Base-by-base conservation (phyloP, 2,113 vertebrate genomes). In the Dermatemys mawii region DNA sequence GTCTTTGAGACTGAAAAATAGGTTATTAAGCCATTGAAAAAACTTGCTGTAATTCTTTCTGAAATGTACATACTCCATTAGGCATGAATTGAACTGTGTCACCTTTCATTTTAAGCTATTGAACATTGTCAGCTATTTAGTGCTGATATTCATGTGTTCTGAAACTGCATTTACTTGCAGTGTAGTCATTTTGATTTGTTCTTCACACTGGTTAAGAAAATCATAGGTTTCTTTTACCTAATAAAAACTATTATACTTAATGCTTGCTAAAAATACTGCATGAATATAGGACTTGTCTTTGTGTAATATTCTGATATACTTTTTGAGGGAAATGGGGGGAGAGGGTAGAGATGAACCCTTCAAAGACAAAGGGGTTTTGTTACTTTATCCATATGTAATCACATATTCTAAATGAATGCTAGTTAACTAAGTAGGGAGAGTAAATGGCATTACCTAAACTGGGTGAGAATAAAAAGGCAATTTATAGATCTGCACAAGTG, bases 171-270 rank as follows among this genome's bases (percentile, higher is more conserved):
- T 90, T 92, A 79, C 70, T 27, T 83, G 75, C 82, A 78, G 54
- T 91, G 93, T 57, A 86, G 67, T 86, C 2, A 83, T 92, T 88
- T 96, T 91, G 57, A 92, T 93, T 95, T 89, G 54, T 88, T 44
- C 63, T 90, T 91, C 75, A 35, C 19, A 86, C 14, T 53, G 14
- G 6, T 83, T 86, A 63, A 91, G 85, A 89, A 95, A 97, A 97
- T 92, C 0, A 90, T 9, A 93, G 24, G 22, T 94, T 95, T 93
- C 54, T 48, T 51, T 92, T 89, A 84, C 1, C 0, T 60, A 82
- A 88, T 26, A 35, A 88, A 41, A 93, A 89, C 35, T 70, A 26
- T 46, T 90, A 90, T 49, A 79, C 3, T 1, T 46, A 86, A 2
- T 90, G 44, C 46, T 86, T 12, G 86, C 63, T 82, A 44, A 92